phyloP scores from a whole-genome alignment of 2,888 invertebrate genomes.

The Ichneumoninae sp. region DNA sequence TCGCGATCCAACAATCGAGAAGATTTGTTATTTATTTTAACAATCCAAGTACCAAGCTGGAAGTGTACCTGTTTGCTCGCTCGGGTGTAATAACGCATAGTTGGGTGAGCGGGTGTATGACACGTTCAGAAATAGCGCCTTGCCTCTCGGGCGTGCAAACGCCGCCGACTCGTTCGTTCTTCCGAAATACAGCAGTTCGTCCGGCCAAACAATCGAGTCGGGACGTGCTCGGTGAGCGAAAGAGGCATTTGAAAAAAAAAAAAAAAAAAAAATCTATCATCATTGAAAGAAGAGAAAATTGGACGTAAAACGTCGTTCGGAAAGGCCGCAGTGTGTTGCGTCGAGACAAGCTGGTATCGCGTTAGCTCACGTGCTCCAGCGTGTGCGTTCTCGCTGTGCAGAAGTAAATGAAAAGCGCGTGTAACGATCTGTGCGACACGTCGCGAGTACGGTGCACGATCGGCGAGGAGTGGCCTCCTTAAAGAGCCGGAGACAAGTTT shows the following conservation, averaged over 20 bases:
- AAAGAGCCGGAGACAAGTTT: conserved; percentile 58
- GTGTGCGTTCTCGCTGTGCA: neutral
- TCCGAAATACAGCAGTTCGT: conserved; percentile 59
- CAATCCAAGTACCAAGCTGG: neutral
- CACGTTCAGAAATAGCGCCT: conserved; percentile 62
- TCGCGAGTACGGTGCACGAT: conserved; percentile 33
- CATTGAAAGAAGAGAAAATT: neutral
- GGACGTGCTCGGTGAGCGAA: conserved; percentile 52
- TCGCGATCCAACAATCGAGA: neutral
- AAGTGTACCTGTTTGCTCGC: neutral
- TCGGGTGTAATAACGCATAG: conserved; percentile 13
- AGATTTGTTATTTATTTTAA: neutral
- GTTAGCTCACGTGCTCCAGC: conserved; percentile 24
- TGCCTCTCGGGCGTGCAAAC: conserved; percentile 17
- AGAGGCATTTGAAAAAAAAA: neutral
- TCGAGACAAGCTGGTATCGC: neutral
- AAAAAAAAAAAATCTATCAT: no score
- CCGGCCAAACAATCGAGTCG: conserved; percentile 51
- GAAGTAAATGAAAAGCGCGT: conserved; percentile 54
- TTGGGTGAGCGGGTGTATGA: conserved; percentile 45
- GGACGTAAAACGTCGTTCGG: neutral
- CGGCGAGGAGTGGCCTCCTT: conserved; percentile 63
- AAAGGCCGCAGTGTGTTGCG: conserved; percentile 3
- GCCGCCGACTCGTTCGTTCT: conserved; percentile 28
- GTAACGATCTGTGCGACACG: conserved; percentile 26